Conservation (phyloP, 2,113 vertebrate species). For the Campylomormyrus numenius region DNA sequence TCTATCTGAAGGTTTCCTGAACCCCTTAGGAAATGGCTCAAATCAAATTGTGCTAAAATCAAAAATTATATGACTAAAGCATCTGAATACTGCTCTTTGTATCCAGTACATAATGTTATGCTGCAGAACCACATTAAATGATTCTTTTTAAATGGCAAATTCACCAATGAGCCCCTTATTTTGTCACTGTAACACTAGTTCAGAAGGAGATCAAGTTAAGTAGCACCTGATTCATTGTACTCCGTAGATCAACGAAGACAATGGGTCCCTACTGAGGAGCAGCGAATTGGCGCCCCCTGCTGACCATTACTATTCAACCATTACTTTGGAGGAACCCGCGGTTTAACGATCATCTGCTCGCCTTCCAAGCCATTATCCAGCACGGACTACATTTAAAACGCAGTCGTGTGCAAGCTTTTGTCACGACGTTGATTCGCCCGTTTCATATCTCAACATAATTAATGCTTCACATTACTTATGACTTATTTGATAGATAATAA, state of each 20-base stretch:
- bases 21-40: background rate
- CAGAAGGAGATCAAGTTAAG: background rate
- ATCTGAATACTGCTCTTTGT: background rate
- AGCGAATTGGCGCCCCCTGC: background rate
- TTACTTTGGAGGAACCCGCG: background rate
- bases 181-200: background rate
- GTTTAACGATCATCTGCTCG: background rate
- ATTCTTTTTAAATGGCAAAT: background rate
- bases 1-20: background rate
- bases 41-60: background rate
- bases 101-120: background rate
- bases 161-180: background rate
- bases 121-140: background rate
- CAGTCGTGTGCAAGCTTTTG: background rate
- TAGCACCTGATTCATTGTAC: background rate
- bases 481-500: background rate
- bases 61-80: background rate
- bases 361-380: background rate
- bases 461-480: background rate
- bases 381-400: background rate
- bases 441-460: background rate
- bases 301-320: background rate
- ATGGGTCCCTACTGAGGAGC: background rate
- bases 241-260: background rate
- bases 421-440: background rate